A percentile compares a stretch with the other conserved stretches of the same genome.
Evolutionary conservation across 1,140 invertebrate species (phyloP).

Genomic region (Ruditapes philippinarum): DNA sequence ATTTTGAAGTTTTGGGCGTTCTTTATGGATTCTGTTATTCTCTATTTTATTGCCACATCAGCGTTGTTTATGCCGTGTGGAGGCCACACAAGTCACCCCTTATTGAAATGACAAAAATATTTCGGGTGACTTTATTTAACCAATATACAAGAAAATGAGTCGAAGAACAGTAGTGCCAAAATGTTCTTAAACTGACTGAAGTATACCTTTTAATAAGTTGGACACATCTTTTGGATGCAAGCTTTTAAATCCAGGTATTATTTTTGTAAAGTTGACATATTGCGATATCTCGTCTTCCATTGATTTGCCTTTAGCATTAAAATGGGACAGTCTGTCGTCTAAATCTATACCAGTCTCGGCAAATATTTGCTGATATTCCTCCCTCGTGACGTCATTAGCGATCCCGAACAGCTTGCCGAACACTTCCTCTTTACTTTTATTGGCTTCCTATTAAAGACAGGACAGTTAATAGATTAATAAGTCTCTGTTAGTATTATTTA

Average conservation of each 20-base stretch:
- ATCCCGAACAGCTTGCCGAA: conserved; percentile 40
- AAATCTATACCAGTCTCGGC: conserved; percentile 61
- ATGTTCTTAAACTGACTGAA: no score
- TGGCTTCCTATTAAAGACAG: conserved; percentile 7
- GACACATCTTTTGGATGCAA: conserved; percentile 55
- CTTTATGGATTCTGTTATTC: no score
- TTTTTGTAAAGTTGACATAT: conserved; percentile 57
- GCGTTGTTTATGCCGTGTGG: no score
- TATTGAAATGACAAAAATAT: no score
- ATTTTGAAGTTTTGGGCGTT: no score
- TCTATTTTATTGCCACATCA: no score
- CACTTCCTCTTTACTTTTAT: conserved; percentile 17
- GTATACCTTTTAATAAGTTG: conserved; percentile 58
- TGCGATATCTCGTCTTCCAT: conserved; percentile 54
- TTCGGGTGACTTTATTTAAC: no score
- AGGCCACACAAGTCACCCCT: no score
- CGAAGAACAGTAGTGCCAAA: no score
- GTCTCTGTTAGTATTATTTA: not conserved
- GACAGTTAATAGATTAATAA: no score
- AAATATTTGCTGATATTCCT: conserved; percentile 54
- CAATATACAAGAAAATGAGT: no score
- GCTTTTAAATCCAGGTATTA: conserved; percentile 55
- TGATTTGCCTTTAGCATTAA: conserved; percentile 28
- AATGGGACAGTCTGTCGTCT: conserved; percentile 26
- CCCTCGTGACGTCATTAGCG: not conserved